Evolutionary conservation across 2,888 invertebrate genomes (phyloP), one percentile per base, ranked within the genome.

Genomic region (Sialis lutaria): DNA sequence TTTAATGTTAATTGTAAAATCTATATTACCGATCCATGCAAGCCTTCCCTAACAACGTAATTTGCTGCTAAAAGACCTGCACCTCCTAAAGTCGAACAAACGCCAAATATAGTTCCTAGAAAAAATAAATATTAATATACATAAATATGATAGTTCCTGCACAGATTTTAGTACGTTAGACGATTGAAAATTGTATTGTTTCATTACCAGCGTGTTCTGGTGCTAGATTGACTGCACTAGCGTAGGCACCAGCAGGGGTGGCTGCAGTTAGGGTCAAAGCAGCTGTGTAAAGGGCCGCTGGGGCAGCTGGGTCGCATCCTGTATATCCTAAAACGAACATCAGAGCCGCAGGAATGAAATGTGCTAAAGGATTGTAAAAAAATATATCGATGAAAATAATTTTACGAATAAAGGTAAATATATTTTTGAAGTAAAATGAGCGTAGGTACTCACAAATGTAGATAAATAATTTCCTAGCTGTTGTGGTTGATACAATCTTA

Each of bases 171-270:
- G n/a, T n/a, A n/a, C n/a, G n/a, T 1, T 7, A 10, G 5, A 7
- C 5, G 37, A 5, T 12, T 12, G 37, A 7, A 37, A 37, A 37
- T 6, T 12, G 37, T 5, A 37, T 12, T 37, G 5, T 10, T 10
- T 7, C 37, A 6, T 39, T 52, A 63, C 66, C 66, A 51, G 67
- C 65, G 55, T 64, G 65, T 56, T 67, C 66, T 31, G 75, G 75
- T 6, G 75, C 74, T 31, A 75, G 69, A 55, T 75, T 75, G 5
- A 75, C 73, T 43, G 74, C 73, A 52, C 74, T 74, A 2, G 74
- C 69, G 43, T 69, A 67, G 6, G 70, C 73, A 4, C 75, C 75
- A 5, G 74, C 72, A 2, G 73, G 70, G 5, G 72, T 73, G 9
- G 73, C 73, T 4, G 72, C 75, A 35, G 72, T 72, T 46, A 75